Conservation (phyloP, 2,797 vertebrate species). For the Distichodus sexfasciatus region DNA sequence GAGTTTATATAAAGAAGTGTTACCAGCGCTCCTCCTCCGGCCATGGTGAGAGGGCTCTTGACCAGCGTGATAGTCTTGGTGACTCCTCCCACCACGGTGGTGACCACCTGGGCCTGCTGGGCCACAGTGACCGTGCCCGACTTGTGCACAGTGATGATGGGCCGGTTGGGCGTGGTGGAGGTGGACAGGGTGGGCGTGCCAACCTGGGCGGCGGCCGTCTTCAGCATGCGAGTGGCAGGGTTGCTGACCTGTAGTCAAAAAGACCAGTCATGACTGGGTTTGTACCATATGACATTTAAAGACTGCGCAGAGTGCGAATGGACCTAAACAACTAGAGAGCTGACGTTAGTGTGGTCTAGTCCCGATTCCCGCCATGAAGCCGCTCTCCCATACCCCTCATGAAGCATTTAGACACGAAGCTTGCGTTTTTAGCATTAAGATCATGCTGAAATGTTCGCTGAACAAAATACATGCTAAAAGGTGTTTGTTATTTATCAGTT, state of each 20-base stretch:
- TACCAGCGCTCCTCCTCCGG: constrained; percentile 87
- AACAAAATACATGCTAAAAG: too few relatives aligned
- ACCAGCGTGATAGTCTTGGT: constrained; percentile 96
- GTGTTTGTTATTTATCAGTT: too few relatives aligned
- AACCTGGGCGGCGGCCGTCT: constrained; percentile 91
- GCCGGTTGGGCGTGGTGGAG: constrained; percentile 80
- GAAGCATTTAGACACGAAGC: too few relatives aligned
- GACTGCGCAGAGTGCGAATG: too few relatives aligned
- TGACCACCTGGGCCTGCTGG: constrained; percentile 93
- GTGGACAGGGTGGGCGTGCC: constrained; percentile 80
- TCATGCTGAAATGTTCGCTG: too few relatives aligned
- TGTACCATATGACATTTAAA: too few relatives aligned
- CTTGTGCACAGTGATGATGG: constrained; percentile 96
- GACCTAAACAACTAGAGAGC: too few relatives aligned
- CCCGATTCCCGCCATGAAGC: too few relatives aligned
- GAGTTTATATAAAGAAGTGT: constrained; percentile 14
- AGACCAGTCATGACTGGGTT: too few relatives aligned
- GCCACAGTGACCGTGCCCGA: constrained; percentile 92
- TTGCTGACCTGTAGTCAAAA: constrained; percentile 93
- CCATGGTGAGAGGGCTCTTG: constrained; percentile 92
- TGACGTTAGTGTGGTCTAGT: too few relatives aligned
- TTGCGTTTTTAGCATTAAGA: too few relatives aligned
- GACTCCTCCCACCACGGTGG: constrained; percentile 91
- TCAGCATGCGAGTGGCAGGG: constrained; percentile 91
- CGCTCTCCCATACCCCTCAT: too few relatives aligned